Percentiles rank a stretch among this genome's conserved stretches.
phyloP scores from a whole-genome alignment of 2,888 invertebrate genomes.

The Osmoderma eremita region DNA sequence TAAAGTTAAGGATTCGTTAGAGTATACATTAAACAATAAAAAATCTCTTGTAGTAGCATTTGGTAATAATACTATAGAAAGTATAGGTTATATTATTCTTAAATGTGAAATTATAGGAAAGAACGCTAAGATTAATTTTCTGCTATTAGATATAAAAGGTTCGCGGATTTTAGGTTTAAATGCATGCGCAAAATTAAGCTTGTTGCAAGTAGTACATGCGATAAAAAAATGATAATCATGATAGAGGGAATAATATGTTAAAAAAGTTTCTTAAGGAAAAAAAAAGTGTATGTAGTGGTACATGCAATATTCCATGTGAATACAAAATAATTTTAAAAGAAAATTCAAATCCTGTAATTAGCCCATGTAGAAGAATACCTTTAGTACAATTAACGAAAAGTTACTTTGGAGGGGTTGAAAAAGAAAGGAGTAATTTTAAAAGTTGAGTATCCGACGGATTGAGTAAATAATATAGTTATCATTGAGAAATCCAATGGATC shows the following conservation, averaged over 20 bases:
- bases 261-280: conserved; percentile 15
- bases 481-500: conserved; percentile 16
- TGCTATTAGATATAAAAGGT: conserved; percentile 2
- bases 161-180: neutral
- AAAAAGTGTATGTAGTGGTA: conserved; percentile 20
- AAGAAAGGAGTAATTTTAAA: conserved; percentile 25
- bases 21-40: neutral
- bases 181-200: conserved; percentile 8
- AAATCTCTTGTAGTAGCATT: conserved; percentile 14
- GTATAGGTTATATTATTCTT: neutral
- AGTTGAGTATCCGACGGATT: conserved; percentile 29
- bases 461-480: conserved; percentile 24
- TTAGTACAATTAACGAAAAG: conserved; percentile 15
- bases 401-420: conserved; percentile 8
- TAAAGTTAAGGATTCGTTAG: neutral
- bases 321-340: conserved; percentile 34
- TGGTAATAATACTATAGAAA: conserved; percentile 14
- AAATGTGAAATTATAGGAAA: neutral
- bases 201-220: conserved; percentile 2
- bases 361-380: conserved; percentile 23
- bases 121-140: neutral
- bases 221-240: neutral
- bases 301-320: conserved; percentile 28
- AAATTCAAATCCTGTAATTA: conserved; percentile 24
- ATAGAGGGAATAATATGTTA: neutral